Evolutionary conservation across 2,888 invertebrate species (phyloP), one percentile per base, ranked within the genome.

Genomic region (Sphaerophoria rueppellii): DNA sequence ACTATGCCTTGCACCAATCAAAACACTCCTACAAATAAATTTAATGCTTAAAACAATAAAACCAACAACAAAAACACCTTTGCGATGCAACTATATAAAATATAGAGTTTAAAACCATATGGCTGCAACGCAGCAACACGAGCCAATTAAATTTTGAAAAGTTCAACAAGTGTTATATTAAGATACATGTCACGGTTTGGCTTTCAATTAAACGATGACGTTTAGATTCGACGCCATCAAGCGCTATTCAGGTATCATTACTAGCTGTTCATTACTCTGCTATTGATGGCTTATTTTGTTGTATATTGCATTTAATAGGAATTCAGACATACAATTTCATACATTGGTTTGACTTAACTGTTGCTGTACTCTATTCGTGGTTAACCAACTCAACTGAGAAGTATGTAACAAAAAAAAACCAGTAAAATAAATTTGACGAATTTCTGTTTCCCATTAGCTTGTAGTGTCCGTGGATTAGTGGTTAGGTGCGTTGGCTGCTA

Each of bases 61-160:
- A 43, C 12, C 7, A 43, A 43, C 6, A 34, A 60, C 4, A 24
- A 60, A 60, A 24, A 24, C 11, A 24, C n/a, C 40, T n/a, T 9
- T 55, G 14, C 69, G 61, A 72, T 69, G 70, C 24, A 71, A 67
- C 70, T 74, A 79, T 60, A 48, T 52, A 60, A 71, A 1, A 65
- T 52, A 24, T 24, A 24, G 24, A 24, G 24, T 24, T 2, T 24
- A 24, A 24, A 54, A 40, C 35, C 3, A 37, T 24, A 14, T 6
- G 12, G 37, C 12, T 60, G 35, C 35, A 35, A 79, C 54, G 24
- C 54, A 71, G 57, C 71, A 71, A 79, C 65, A 79, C 54, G 80
- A 73, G 73, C 85, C 80, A 85, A 81, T 85, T 85, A 85, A 69
- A 81, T 76, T 80, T 80, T 80, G 76, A 85, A 85, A 85, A 85